A percentile compares a stretch with the other conserved stretches of the same genome.
These are phyloP conservation scores for Galaxias olidus DNA, from an alignment of 2,797 vertebrate species.

Conservation along the genomic window DNA sequence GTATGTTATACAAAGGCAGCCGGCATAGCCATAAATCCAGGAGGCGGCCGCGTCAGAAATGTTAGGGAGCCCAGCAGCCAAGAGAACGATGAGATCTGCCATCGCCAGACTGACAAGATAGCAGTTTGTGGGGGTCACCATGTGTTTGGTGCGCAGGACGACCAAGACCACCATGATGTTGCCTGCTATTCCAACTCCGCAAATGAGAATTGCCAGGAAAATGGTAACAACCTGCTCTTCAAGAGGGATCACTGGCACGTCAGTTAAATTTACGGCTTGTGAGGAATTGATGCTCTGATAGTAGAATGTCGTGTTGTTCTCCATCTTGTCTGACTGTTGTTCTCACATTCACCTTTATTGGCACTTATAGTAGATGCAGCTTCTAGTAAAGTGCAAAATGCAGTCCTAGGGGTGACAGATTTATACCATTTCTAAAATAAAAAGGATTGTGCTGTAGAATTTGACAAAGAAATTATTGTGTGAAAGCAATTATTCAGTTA, in stretches of 20 bases:
- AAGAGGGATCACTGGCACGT: slow-evolving; percentile 76
- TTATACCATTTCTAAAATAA: too few relatives aligned
- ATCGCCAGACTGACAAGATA: slow-evolving; percentile 88
- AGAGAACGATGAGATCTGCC: slow-evolving; percentile 85
- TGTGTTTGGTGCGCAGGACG: slow-evolving; percentile 84
- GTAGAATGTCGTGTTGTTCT: slow-evolving; percentile 61
- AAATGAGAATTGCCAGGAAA: slow-evolving; percentile 81
- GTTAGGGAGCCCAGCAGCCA: slow-evolving; percentile 85
- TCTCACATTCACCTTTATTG: slow-evolving; percentile 29
- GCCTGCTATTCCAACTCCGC: slow-evolving; percentile 82
- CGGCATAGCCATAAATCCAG: slow-evolving; percentile 85
- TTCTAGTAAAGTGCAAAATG: too few relatives aligned
- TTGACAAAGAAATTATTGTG: too few relatives aligned
- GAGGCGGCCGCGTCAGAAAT: slow-evolving; percentile 81
- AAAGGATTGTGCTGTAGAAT: too few relatives aligned
- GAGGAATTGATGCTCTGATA: slow-evolving; percentile 42
- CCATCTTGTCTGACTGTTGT: slow-evolving; percentile 47
- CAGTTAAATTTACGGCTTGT: slow-evolving; percentile 52
- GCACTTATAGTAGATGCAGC: slow-evolving; percentile 19
- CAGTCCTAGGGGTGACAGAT: too few relatives aligned
- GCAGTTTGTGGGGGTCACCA: slow-evolving; percentile 90
- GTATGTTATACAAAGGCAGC: slow-evolving; percentile 89
- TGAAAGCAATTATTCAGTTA: too few relatives aligned
- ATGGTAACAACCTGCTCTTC: slow-evolving; percentile 83
- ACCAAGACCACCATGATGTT: slow-evolving; percentile 87